Percentiles rank a stretch among this genome's conserved stretches.
These are phyloP conservation scores for Illadopsis cleaveri DNA, from an alignment of 2,113 vertebrate species.

Conservation along the genomic window DNA sequence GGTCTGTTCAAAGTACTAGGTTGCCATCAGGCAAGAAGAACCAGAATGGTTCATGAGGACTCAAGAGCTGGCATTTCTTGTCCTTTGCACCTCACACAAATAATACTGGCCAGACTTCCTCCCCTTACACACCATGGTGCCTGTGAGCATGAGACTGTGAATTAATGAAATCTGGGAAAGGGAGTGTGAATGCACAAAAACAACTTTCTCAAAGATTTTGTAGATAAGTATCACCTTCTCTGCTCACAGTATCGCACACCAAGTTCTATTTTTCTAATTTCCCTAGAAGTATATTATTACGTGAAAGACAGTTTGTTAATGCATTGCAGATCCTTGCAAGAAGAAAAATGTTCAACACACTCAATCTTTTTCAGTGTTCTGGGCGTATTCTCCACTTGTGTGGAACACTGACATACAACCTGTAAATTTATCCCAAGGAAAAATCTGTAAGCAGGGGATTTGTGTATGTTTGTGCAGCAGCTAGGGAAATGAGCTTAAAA, in stretches of 20 bases:
- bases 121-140: not conserved
- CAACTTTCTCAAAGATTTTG: not conserved
- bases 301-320: not conserved
- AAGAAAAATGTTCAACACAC: not conserved
- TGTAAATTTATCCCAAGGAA: not conserved
- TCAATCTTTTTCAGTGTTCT: constrained; percentile 29
- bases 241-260: not conserved
- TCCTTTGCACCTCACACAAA: not conserved
- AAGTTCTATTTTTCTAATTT: not conserved
- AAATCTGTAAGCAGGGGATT: not conserved
- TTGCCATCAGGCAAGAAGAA: not conserved
- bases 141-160: not conserved
- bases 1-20: not conserved
- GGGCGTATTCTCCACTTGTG: not conserved
- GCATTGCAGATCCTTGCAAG: not conserved
- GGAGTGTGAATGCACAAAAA: not conserved
- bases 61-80: not conserved
- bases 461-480: not conserved
- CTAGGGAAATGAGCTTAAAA: constrained; percentile 15
- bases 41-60: fast-evolving
- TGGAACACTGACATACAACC: constrained; percentile 11
- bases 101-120: not conserved
- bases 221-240: not conserved
- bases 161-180: not conserved
- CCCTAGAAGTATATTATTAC: not conserved